These are phyloP conservation scores for Metalampra italica DNA, from an alignment of 2,888 invertebrate genomes.

Conservation along the genomic window DNA sequence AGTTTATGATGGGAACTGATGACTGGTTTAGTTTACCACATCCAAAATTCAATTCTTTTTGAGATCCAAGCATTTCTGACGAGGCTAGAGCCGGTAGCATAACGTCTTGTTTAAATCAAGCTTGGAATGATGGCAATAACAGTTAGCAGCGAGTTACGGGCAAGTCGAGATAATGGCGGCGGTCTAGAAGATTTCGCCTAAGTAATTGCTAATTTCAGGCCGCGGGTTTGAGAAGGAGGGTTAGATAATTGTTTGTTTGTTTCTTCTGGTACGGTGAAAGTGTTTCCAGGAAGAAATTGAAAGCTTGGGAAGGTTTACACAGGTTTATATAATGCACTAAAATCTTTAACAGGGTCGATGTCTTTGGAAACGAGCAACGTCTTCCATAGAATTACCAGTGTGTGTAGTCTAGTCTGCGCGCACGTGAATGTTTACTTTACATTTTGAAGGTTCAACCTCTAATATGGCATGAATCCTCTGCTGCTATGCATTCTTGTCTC, in stretches of 20 bases:
- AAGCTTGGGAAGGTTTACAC: not conserved
- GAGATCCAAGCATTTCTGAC: slow-evolving; percentile 20
- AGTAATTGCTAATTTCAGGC: slow-evolving; percentile 70
- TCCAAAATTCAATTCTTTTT: slow-evolving; percentile 12
- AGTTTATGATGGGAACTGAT: too few species aligned
- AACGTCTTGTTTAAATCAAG: slow-evolving; percentile 73
- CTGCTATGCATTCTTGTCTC: too few species aligned
- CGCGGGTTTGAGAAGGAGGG: slow-evolving; percentile 31
- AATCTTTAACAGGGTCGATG: too few species aligned
- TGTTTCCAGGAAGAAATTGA: not conserved
- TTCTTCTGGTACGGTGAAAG: slow-evolving; percentile 27
- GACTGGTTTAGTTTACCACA: too few species aligned
- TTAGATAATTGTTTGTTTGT: slow-evolving; percentile 61
- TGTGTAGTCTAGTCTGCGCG: too few species aligned
- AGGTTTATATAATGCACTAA: too few species aligned
- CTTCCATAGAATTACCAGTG: too few species aligned
- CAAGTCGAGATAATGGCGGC: slow-evolving; percentile 56
- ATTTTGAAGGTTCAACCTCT: too few species aligned
- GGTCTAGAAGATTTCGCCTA: slow-evolving; percentile 57
- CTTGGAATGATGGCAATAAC: slow-evolving; percentile 68
- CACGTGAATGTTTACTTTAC: too few species aligned
- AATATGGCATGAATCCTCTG: too few species aligned
- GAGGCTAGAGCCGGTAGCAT: slow-evolving; percentile 36
- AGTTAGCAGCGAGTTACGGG: slow-evolving; percentile 64
- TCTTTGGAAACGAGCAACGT: too few species aligned